phyloP scores from a whole-genome alignment of 2,113 vertebrate species.

The Podiceps cristatus region DNA sequence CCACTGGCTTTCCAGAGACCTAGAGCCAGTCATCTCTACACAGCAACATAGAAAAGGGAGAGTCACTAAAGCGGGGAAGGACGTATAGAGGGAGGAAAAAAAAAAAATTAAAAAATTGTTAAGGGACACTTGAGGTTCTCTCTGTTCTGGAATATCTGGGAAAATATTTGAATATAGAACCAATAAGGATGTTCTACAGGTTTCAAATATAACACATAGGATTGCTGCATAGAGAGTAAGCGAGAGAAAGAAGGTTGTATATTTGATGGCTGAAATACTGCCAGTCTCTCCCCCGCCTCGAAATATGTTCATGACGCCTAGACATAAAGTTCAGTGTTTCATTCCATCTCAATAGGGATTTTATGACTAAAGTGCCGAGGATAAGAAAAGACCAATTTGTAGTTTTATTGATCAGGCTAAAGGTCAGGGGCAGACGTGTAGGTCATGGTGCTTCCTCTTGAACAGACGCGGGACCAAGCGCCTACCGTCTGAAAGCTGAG shows the following conservation, averaged over 20 bases:
- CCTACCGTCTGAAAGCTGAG: constrained; percentile 5
- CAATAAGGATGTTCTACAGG: constrained; percentile 13
- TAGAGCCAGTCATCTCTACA: not conserved
- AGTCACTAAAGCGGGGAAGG: not conserved
- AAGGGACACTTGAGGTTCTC: not conserved
- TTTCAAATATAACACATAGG: constrained; percentile 31
- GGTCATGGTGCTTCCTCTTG: constrained; percentile 59
- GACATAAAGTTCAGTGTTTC: constrained; percentile 72
- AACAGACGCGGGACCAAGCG: not conserved
- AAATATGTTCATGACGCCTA: constrained; percentile 66
- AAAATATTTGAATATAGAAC: not conserved
- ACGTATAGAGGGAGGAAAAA: not conserved
- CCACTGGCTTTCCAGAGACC: not conserved
- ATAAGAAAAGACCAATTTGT: constrained; percentile 76
- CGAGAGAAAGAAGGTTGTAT: constrained; percentile 2
- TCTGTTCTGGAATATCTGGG: not conserved
- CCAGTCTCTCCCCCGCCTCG: constrained; percentile 24
- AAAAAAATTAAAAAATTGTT: not conserved
- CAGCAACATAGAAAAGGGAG: not conserved
- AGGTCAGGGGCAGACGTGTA: constrained; percentile 75
- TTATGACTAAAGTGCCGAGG: constrained; percentile 67
- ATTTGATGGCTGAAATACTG: constrained; percentile 63
- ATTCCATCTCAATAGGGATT: constrained; percentile 71
- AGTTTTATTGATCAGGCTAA: constrained; percentile 78
- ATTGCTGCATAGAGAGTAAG: not conserved